Conservation (phyloP, 2,797 vertebrate species). For the Acanthurus lineatus region DNA sequence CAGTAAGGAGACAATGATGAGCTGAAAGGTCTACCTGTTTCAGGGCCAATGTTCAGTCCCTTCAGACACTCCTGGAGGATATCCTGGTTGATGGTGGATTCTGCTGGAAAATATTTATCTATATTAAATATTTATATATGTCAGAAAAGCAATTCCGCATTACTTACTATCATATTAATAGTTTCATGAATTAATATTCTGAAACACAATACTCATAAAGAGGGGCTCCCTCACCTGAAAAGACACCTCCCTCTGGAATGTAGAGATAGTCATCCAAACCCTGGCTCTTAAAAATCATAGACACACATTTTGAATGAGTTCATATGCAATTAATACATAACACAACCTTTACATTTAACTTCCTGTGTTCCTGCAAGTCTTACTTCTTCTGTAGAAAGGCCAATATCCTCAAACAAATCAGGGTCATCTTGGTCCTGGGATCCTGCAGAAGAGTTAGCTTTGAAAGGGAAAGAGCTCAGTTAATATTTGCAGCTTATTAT, state of each 20-base stretch:
- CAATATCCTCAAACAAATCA: constrained; percentile 12
- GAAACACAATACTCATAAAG: background rate
- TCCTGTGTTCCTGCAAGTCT: constrained; percentile 15
- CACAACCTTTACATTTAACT: background rate
- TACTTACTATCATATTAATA: background rate
- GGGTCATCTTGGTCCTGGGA: constrained; percentile 60
- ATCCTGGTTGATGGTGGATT: constrained; percentile 42
- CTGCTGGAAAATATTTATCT: constrained; percentile 35
- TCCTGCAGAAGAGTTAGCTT: constrained; percentile 58
- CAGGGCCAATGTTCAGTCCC: constrained; percentile 72
- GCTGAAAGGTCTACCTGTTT: constrained; percentile 66
- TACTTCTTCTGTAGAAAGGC: constrained; percentile 59
- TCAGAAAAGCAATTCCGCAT: background rate
- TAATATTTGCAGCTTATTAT: background rate
- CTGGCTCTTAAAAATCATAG: constrained; percentile 56
- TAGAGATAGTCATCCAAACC: background rate
- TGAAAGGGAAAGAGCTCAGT: constrained; percentile 12
- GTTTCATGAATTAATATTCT: background rate
- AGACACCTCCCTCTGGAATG: constrained; percentile 13
- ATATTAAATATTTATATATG: too few species aligned
- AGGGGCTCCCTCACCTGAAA: constrained; percentile 48
- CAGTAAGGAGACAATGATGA: constrained; percentile 25
- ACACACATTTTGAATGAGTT: constrained; percentile 24
- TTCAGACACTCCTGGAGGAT: constrained; percentile 75
- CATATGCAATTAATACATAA: background rate